phyloP scores from a whole-genome alignment of 2,113 vertebrate species.

The Paraplagusia blochii region DNA sequence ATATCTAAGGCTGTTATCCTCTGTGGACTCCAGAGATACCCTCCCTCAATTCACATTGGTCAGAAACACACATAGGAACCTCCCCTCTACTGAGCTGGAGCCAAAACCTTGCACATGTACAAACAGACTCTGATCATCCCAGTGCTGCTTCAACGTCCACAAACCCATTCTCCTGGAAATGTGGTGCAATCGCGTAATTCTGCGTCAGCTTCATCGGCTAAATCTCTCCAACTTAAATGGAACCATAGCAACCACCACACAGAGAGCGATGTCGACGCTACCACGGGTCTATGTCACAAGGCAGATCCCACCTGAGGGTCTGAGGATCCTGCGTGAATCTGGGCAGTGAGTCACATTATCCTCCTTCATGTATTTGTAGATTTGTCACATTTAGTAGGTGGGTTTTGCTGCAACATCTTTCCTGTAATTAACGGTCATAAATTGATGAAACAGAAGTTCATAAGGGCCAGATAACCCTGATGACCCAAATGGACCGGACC shows the following conservation, averaged over 20 bases:
- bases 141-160: conserved; percentile 25
- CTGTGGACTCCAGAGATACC: conserved; percentile 32
- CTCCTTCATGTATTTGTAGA: not conserved
- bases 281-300: conserved; percentile 77
- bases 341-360: conserved; percentile 68
- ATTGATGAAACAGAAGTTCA: too few species aligned
- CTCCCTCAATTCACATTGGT: conserved; percentile 66
- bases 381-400: too few species aligned
- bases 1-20: conserved; percentile 10
- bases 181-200: conserved; percentile 67
- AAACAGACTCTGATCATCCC: conserved; percentile 34
- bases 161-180: conserved; percentile 49
- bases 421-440: too few species aligned
- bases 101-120: conserved; percentile 37
- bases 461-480: too few species aligned
- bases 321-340: conserved; percentile 74
- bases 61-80: conserved; percentile 41
- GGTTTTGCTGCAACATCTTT: too few species aligned
- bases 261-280: conserved; percentile 67
- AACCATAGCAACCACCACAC: conserved; percentile 27
- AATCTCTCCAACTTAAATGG: conserved; percentile 18
- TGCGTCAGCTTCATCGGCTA: conserved; percentile 60
- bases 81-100: conserved; percentile 56
- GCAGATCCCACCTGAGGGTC: conserved; percentile 75
- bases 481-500: conserved; percentile 25